These are phyloP conservation scores for Cephus nigrinus DNA, from an alignment of 2,888 invertebrate genomes.

Conservation along the genomic window DNA sequence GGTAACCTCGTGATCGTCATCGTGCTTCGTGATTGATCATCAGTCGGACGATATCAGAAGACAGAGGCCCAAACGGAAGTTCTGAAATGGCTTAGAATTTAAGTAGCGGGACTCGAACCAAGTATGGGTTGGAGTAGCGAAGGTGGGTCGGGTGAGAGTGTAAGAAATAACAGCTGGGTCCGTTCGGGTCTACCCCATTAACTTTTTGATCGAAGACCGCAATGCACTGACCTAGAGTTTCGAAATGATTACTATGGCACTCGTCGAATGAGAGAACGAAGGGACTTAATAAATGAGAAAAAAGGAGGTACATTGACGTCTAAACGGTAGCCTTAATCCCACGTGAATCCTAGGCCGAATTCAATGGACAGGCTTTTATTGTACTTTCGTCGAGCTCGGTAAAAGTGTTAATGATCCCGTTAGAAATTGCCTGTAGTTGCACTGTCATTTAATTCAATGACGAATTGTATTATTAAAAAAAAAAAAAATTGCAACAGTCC, in stretches of 20 bases:
- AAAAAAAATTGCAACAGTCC: not conserved
- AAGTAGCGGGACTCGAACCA: not conserved
- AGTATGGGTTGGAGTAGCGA: not conserved
- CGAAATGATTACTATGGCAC: not conserved
- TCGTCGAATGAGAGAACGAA: not conserved
- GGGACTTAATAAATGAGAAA: not conserved
- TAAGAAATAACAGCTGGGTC: not conserved
- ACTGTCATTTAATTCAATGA: not conserved
- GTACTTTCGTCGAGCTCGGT: not conserved
- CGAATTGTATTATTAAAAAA: not conserved
- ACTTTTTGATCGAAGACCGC: not conserved
- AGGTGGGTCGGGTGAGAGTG: not conserved
- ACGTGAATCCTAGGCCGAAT: not conserved
- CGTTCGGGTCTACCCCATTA: not conserved
- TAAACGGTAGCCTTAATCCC: not conserved
- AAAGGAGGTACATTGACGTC: not conserved
- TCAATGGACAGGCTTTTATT: not conserved
- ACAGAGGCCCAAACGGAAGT: not conserved
- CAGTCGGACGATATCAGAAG: not conserved
- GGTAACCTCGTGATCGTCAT: not conserved
- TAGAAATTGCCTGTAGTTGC: not conserved
- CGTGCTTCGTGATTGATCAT: not conserved
- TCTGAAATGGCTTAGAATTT: not conserved
- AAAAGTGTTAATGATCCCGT: not conserved
- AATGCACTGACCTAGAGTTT: constrained; percentile 4